Evolutionary conservation across 1,140 invertebrate species (phyloP).

Genomic region (Dreissena polymorpha): DNA sequence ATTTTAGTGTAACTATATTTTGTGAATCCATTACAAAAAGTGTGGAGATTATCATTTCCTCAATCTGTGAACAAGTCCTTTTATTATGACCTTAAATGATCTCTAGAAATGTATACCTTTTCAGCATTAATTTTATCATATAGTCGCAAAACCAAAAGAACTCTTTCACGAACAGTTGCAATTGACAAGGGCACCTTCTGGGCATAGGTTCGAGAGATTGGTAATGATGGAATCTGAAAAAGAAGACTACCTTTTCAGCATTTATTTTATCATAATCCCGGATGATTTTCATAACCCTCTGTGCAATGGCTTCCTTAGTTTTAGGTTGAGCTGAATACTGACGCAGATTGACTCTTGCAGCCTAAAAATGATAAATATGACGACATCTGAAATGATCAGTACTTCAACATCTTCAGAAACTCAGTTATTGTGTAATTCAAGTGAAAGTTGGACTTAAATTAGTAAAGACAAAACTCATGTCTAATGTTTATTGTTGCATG

Average conservation of each 20-base stretch:
- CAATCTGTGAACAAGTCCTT: neutral
- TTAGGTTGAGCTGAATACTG: slow-evolving; percentile 15
- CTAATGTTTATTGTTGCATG: too few relatives aligned
- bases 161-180: slow-evolving; percentile 91
- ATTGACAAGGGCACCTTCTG: slow-evolving; percentile 85
- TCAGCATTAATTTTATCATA: slow-evolving; percentile 97
- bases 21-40: neutral
- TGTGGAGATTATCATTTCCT: neutral
- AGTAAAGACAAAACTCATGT: too few relatives aligned
- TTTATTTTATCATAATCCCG: slow-evolving; percentile 66
- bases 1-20: too few relatives aligned
- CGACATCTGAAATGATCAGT: too few relatives aligned
- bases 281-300: slow-evolving; percentile 62
- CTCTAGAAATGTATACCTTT: slow-evolving; percentile 82
- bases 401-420: too few relatives aligned
- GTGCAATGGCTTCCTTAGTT: slow-evolving; percentile 55
- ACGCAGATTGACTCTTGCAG: too few relatives aligned
- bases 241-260: slow-evolving; percentile 65
- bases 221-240: slow-evolving; percentile 50
- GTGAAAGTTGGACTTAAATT: too few relatives aligned
- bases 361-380: too few relatives aligned
- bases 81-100: neutral
- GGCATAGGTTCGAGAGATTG: slow-evolving; percentile 48
- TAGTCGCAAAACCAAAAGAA: slow-evolving; percentile 95
- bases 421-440: too few relatives aligned